These are phyloP conservation scores for Nematolebias whitei DNA, from an alignment of 2,113 vertebrate species.

Conservation along the genomic window DNA sequence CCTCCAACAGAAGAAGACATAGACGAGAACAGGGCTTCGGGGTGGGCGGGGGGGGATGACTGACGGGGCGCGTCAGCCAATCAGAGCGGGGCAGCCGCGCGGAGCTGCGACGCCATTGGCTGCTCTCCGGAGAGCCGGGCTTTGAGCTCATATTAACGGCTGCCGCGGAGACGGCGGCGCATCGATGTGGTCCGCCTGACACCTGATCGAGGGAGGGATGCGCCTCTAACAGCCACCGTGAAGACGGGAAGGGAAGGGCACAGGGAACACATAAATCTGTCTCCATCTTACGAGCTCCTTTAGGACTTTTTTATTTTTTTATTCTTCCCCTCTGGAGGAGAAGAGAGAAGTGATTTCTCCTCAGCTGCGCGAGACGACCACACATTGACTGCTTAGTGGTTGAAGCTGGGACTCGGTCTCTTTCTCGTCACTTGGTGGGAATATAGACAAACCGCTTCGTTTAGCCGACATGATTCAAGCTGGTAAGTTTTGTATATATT, in stretches of 20 bases:
- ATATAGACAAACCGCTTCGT: conserved; percentile 59
- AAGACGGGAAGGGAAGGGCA: conserved; percentile 72
- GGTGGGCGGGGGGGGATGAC: conserved; percentile 36
- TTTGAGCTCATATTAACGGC: conserved; percentile 86
- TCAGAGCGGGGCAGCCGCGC: conserved; percentile 79
- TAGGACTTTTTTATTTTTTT: conserved; percentile 65
- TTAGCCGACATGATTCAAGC: conserved; percentile 41
- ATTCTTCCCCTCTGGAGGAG: conserved; percentile 19
- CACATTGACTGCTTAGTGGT: conserved; percentile 66
- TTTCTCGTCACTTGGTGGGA: conserved; percentile 67
- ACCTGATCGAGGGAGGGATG: conserved; percentile 81
- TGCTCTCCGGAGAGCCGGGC: conserved; percentile 82
- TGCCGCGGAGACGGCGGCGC: conserved; percentile 86
- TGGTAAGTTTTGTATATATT: conserved; percentile 69
- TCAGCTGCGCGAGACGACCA: conserved; percentile 63
- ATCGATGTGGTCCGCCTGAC: conserved; percentile 84
- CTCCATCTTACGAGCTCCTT: neutral
- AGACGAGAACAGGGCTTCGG: conserved; percentile 33
- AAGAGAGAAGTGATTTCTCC: conserved; percentile 54
- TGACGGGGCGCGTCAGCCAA: conserved; percentile 78
- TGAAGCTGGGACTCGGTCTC: conserved; percentile 48
- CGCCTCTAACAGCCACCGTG: conserved; percentile 85
- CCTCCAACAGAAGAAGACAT: conserved; percentile 71
- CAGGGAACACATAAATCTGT: conserved; percentile 63
- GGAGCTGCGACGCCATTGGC: conserved; percentile 77